Evolutionary conservation across 2,113 vertebrate species (phyloP).

Genomic region (Macrotis lagotis): DNA sequence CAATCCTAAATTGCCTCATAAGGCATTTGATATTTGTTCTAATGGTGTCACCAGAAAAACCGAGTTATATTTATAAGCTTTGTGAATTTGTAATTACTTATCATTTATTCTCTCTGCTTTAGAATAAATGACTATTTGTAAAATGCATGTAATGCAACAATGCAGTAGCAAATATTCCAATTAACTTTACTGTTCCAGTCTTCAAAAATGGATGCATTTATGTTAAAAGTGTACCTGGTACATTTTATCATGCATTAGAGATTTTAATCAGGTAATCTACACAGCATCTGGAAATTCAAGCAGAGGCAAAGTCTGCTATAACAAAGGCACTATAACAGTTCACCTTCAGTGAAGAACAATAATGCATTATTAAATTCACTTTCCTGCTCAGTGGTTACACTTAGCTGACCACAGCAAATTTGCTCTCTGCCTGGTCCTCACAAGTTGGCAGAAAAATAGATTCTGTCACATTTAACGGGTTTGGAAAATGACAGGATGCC

Average conservation of each 20-base stretch:
- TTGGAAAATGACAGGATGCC: constrained; percentile 99
- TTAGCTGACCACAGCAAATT: constrained; percentile 99
- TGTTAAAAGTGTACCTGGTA: constrained; percentile 85
- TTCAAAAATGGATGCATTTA: constrained; percentile 83
- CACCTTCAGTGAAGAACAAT: constrained; percentile 99
- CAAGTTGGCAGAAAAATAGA: constrained; percentile 99
- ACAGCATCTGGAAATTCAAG: constrained; percentile 89
- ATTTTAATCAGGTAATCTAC: constrained; percentile 90
- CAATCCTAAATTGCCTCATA: constrained; percentile 12
- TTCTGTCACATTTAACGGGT: constrained; percentile 99
- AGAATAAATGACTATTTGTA: constrained; percentile 78
- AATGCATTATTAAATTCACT: constrained; percentile 99
- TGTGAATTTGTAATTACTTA: constrained; percentile 72
- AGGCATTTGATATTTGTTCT: constrained; percentile 3
- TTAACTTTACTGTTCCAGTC: constrained; percentile 81
- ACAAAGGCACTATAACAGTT: constrained; percentile 98
- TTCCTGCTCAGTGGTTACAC: constrained; percentile 99
- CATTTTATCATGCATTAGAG: constrained; percentile 88
- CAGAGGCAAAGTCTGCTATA: constrained; percentile 90
- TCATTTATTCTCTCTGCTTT: constrained; percentile 71
- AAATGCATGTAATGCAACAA: constrained; percentile 74
- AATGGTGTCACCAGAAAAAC: constrained; percentile 27
- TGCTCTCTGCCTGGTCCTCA: constrained; percentile 98
- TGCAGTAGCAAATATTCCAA: constrained; percentile 83
- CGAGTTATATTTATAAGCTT: constrained; percentile 47